Percentiles rank a stretch among this genome's conserved stretches.
These are phyloP conservation scores for Megamerina dolium DNA, from an alignment of 2,888 invertebrate species.

Conservation along the genomic window DNA sequence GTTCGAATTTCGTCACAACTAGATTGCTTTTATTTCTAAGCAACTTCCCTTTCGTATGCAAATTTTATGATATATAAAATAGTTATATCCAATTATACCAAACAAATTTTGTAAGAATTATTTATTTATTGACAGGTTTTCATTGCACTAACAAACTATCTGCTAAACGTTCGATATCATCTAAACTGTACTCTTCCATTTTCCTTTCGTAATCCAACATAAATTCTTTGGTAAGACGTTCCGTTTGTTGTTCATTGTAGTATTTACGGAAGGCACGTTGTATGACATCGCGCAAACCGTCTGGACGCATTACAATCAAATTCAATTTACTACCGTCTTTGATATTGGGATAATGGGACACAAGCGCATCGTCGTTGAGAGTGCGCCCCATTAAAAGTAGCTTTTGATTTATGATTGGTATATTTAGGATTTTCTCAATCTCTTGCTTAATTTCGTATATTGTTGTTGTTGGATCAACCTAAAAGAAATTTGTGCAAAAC, in stretches of 20 bases:
- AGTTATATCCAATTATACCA: no score
- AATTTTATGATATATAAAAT: no score
- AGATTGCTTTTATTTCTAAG: no score
- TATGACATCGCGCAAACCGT: slow-evolving; percentile 55
- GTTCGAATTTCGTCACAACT: no score
- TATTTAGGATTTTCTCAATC: slow-evolving; percentile 58
- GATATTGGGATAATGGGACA: slow-evolving; percentile 65
- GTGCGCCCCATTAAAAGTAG: slow-evolving; percentile 66
- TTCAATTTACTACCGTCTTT: slow-evolving; percentile 71
- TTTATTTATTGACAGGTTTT: no score
- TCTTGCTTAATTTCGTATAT: slow-evolving; percentile 65
- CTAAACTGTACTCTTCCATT: slow-evolving; percentile 40
- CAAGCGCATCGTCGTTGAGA: slow-evolving; percentile 63
- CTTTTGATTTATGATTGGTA: slow-evolving; percentile 65
- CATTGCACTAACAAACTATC: slow-evolving; percentile 26
- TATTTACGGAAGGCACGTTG: slow-evolving; percentile 50
- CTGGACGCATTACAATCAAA: slow-evolving; percentile 61
- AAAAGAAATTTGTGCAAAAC: background rate
- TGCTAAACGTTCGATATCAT: slow-evolving; percentile 45
- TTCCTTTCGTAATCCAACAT: slow-evolving; percentile 44
- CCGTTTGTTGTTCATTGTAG: slow-evolving; percentile 60
- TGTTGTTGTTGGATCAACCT: slow-evolving; percentile 56
- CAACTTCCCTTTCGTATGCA: no score
- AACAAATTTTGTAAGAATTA: no score
- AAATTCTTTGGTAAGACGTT: slow-evolving; percentile 42